Evolutionary conservation across 2,113 vertebrate genomes (phyloP), one percentile per base, ranked within the genome.

Genomic region (Sardina pilchardus): DNA sequence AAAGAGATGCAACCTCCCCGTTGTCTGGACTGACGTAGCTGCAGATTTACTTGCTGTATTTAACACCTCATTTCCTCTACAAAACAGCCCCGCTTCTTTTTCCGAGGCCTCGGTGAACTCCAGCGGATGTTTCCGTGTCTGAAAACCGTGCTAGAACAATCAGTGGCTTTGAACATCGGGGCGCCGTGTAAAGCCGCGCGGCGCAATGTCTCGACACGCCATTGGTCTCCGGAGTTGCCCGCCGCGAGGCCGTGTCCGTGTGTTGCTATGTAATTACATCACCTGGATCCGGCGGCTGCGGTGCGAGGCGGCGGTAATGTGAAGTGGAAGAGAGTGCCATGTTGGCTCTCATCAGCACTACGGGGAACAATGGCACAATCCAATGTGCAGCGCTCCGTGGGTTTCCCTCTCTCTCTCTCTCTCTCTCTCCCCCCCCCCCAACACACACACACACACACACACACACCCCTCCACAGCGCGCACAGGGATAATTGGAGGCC

Each of bases 401-500:
- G 39, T 30, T 30, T 71, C 63, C 30, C 63, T 71, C 63, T 30
- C 63, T 71, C 63, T 26, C n/a, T 26, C 24, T 71, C n/a, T 71
- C n/a, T 71, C n/a, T 71, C 63, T 71, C 24, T 30, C n/a, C 10
- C 26, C 10, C 5, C 71, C 30, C 30, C 30, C 30, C 30, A 14
- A 2, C 21, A 3, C 83, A n/a, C 48, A 45, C 24, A 81, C 36
- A 34, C 50, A 34, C 80, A 42, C 42, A n/a, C 39, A 63, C 30
- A 82, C 8, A 75, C 56, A 83, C 85, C 14, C 19, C 44, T 42
- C 26, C 26, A 34, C 26, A 75, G 14, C 26, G 39, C 30, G 39
- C 71, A 78, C 71, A 94, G 94, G 94, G 96, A 96, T 97, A 98
- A 98, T 97, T 96, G 97, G 95, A 94, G 95, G 91, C 93, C 95